These are phyloP conservation scores for Grantiella picta DNA, from an alignment of 2,113 vertebrate genomes.

Conservation along the genomic window DNA sequence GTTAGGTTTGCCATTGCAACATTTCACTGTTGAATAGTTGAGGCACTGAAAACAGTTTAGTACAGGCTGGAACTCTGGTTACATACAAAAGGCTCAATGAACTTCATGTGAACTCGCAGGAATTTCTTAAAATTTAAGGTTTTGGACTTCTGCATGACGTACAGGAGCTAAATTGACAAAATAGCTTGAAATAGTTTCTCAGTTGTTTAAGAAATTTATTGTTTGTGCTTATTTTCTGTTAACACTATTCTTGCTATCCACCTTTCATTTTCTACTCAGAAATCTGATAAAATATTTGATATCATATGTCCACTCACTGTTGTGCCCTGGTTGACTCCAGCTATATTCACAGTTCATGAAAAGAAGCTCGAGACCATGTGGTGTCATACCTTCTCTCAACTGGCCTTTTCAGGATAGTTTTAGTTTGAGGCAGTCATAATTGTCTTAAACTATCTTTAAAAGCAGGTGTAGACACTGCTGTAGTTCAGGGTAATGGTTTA, in stretches of 20 bases:
- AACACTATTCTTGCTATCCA: not conserved
- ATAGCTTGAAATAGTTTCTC: not conserved
- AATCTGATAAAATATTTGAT: not conserved
- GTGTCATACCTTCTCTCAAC: not conserved
- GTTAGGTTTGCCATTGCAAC: not conserved
- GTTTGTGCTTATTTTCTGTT: not conserved
- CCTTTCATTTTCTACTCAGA: not conserved
- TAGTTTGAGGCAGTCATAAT: not conserved
- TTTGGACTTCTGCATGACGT: not conserved
- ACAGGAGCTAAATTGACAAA: not conserved
- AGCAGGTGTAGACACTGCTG: not conserved
- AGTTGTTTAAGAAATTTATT: not conserved
- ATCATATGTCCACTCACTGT: not conserved
- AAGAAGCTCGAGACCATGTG: not conserved
- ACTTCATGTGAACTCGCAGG: not conserved
- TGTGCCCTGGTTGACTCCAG: not conserved
- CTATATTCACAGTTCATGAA: not conserved
- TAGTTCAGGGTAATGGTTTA: not conserved
- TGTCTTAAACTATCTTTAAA: not conserved
- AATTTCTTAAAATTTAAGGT: not conserved
- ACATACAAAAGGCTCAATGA: not conserved
- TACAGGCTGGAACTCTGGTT: not conserved
- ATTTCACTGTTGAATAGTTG: fast-evolving
- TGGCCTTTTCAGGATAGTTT: not conserved
- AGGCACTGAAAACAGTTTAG: not conserved